A percentile compares a stretch with the other conserved stretches of the same genome.
These are phyloP conservation scores for Drosophila subquinaria DNA, from an alignment of 2,888 invertebrate genomes.

Conservation along the genomic window DNA sequence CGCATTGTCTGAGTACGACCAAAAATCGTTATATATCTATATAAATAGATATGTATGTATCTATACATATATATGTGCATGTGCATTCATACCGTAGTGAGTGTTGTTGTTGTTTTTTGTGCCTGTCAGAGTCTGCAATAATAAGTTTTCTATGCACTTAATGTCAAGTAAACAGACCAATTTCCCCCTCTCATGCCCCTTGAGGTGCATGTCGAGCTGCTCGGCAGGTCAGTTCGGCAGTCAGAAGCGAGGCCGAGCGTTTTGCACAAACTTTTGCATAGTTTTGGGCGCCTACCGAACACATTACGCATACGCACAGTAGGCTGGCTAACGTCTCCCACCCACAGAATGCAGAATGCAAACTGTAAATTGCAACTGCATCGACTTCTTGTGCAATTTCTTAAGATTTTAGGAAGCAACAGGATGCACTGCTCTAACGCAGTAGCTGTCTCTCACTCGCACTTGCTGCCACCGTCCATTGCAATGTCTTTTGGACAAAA, in stretches of 20 bases:
- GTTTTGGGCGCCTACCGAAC: constrained; percentile 63
- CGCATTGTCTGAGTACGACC: constrained; percentile 64
- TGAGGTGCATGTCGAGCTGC: constrained; percentile 51
- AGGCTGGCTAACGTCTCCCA: constrained; percentile 16
- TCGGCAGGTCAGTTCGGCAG: constrained; percentile 51
- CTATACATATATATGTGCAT: constrained; percentile 13
- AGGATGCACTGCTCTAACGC: constrained; percentile 43
- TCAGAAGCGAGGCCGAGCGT: constrained; percentile 9
- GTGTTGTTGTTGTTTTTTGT: constrained; percentile 63
- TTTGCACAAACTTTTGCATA: constrained; percentile 63
- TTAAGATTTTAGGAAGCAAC: constrained; percentile 61
- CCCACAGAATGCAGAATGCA: constrained; percentile 26
- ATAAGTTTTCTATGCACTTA: constrained; percentile 79
- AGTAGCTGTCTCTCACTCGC: constrained; percentile 53
- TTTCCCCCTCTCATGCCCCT: constrained; percentile 23
- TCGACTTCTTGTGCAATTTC: constrained; percentile 74
- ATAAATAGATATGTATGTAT: constrained; percentile 35
- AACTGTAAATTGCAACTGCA: constrained; percentile 53
- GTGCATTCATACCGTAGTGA: constrained; percentile 24
- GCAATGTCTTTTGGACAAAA: constrained; percentile 69
- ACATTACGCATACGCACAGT: constrained; percentile 73
- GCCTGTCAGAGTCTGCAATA: constrained; percentile 79
- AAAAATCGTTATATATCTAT: constrained; percentile 55
- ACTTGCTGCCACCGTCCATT: constrained; percentile 32
- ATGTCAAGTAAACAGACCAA: constrained; percentile 79